A percentile compares a stretch with the other conserved stretches of the same genome.
These are phyloP conservation scores for Sebastes ruberrimus DNA, from an alignment of 2,797 vertebrate species.

Conservation along the genomic window DNA sequence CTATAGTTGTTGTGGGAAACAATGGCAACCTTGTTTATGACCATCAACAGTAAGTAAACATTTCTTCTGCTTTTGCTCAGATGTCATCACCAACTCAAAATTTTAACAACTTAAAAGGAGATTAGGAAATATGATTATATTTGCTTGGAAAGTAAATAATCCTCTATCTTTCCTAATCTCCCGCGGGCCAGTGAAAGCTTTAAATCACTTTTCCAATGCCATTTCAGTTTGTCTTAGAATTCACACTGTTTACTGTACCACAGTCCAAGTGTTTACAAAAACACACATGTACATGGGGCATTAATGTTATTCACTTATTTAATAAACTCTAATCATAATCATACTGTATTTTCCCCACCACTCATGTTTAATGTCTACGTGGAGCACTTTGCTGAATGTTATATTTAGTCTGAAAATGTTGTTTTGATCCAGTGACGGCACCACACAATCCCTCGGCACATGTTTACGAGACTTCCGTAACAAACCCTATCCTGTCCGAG, in stretches of 20 bases:
- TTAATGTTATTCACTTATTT: slow-evolving; percentile 43
- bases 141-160: slow-evolving; percentile 81
- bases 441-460: slow-evolving; percentile 89
- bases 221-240: slow-evolving; percentile 37
- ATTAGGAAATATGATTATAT: slow-evolving; percentile 84
- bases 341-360: background rate
- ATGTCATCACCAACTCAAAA: slow-evolving; percentile 52
- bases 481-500: slow-evolving; percentile 94
- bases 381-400: background rate
- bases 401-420: background rate
- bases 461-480: slow-evolving; percentile 98
- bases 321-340: slow-evolving; percentile 1
- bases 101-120: slow-evolving; percentile 74
- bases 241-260: slow-evolving; percentile 34
- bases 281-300: slow-evolving; percentile 18
- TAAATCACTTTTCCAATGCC: slow-evolving; percentile 70
- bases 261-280: slow-evolving; percentile 42
- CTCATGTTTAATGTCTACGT: background rate
- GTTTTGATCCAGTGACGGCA: slow-evolving; percentile 86
- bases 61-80: slow-evolving; percentile 39
- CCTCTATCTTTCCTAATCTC: slow-evolving; percentile 78
- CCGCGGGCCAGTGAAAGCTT: slow-evolving; percentile 73
- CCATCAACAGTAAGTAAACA: slow-evolving; percentile 94
- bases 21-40: slow-evolving; percentile 94
- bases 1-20: slow-evolving; percentile 93